Conservation (phyloP, 2,113 vertebrate genomes). For the Mus musculus region GRCm39 chr12:111930501-111931000, state of each 20-base stretch:
- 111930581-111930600: not conserved
- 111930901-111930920: not conserved
- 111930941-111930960: not conserved
- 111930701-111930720: too few species aligned
- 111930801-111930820: accelerated
- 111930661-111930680: not conserved
- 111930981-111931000: not conserved
- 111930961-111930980: not conserved
- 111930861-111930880: not conserved
- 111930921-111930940: not conserved
- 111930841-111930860: accelerated
- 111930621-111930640: not conserved
- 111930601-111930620: accelerated
- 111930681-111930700: not conserved
- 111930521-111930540: not conserved
- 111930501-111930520: not conserved
- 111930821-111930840: accelerated
- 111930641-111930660: not conserved
- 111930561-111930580: accelerated
- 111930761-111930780: too few species aligned
- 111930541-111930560: not conserved
- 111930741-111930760: too few species aligned
- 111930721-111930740: too few species aligned
- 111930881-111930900: not conserved
- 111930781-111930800: too few species aligned